phyloP scores from a whole-genome alignment of 2,113 vertebrate genomes.

The Caretta caretta region DNA sequence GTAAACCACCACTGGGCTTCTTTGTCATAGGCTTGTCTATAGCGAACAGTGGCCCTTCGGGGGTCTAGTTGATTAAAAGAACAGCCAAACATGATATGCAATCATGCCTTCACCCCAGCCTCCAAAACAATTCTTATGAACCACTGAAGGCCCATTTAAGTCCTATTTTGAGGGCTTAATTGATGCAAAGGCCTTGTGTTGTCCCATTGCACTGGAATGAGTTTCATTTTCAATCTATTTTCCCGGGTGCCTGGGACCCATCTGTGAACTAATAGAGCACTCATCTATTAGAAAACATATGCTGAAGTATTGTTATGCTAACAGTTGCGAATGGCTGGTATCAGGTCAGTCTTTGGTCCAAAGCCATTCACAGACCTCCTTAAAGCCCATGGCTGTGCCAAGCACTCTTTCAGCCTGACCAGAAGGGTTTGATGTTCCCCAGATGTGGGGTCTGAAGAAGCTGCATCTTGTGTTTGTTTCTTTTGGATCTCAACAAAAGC shows the following conservation, averaged over 20 bases:
- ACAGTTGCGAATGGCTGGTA: not conserved
- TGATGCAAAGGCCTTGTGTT: too few species aligned
- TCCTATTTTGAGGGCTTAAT: not conserved
- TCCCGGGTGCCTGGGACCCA: not conserved
- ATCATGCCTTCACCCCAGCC: not conserved
- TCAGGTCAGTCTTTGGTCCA: not conserved
- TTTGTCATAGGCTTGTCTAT: too few species aligned
- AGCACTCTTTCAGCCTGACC: not conserved
- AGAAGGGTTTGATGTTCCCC: not conserved
- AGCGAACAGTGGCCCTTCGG: too few species aligned
- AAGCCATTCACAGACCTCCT: not conserved
- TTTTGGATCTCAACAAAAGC: not conserved
- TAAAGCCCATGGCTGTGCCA: not conserved
- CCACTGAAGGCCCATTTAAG: not conserved
- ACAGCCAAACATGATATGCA: not conserved
- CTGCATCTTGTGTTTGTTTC: not conserved
- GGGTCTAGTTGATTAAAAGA: too few species aligned
- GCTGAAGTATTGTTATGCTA: not conserved
- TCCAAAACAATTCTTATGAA: not conserved
- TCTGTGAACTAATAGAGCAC: not conserved
- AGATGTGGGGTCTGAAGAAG: not conserved
- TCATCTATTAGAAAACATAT: not conserved
- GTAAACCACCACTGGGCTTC: too few species aligned
- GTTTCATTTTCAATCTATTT: not conserved
- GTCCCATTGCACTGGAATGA: not conserved